phyloP scores from a whole-genome alignment of 1,140 invertebrate genomes.

The Penaeus indicus region DNA sequence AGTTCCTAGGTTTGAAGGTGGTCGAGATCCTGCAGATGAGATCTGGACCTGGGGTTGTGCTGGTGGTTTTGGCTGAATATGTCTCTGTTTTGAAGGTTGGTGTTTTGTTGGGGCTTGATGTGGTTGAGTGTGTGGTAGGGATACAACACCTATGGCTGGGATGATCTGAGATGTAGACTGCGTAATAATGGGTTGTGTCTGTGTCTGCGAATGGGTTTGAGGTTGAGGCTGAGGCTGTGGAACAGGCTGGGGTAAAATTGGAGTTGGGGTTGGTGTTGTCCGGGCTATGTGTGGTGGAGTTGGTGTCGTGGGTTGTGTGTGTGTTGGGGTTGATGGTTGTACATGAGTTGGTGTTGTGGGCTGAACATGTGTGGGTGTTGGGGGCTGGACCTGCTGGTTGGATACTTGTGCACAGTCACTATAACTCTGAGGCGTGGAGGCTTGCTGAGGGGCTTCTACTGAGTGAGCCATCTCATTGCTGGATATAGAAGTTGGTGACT shows the following conservation, averaged over 20 bases:
- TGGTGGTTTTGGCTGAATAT: conserved; percentile 67
- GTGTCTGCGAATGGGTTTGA: conserved; percentile 39
- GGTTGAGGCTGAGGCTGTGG: conserved; percentile 52
- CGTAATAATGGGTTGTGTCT: conserved; percentile 49
- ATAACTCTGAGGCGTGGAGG: conserved; percentile 66
- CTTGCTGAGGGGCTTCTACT: conserved; percentile 68
- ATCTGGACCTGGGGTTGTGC: conserved; percentile 67
- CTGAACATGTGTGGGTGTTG: conserved; percentile 67
- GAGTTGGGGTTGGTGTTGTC: conserved; percentile 66
- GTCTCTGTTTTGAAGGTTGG: conserved; percentile 64
- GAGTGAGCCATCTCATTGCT: conserved; percentile 78
- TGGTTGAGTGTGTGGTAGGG: conserved; percentile 64
- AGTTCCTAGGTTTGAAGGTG: conserved; percentile 72
- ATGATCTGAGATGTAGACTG: conserved; percentile 46
- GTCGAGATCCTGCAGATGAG: conserved; percentile 73
- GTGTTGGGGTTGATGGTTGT: conserved; percentile 65
- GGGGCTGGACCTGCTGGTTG: conserved; percentile 67
- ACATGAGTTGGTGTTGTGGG: conserved; percentile 59
- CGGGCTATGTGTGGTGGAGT: conserved; percentile 69
- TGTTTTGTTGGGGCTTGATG: conserved; percentile 66
- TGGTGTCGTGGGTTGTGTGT: conserved; percentile 69
- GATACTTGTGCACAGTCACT: conserved; percentile 69
- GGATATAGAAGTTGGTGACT: conserved; percentile 88
- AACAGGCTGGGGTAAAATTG: conserved; percentile 67
- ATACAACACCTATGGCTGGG: conserved; percentile 61